A percentile compares a stretch with the other conserved stretches of the same genome.
Evolutionary conservation across 2,113 vertebrate species (phyloP).

Genomic region (Zootoca vivipara): DNA sequence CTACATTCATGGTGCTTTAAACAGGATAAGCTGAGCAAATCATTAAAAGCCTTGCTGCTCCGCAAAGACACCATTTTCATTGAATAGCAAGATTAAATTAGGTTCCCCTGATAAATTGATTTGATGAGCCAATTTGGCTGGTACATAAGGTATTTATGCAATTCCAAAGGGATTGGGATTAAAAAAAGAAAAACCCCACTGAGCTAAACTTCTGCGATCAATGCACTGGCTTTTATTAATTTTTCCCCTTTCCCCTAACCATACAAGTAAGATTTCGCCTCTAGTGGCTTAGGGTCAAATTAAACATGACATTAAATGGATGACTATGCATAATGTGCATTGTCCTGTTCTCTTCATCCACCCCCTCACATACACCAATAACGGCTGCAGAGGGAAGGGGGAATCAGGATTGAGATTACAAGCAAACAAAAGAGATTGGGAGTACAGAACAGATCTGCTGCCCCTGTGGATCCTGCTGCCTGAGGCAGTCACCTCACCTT

Average conservation of each 20-base stretch:
- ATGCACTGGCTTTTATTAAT: neutral
- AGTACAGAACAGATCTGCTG: neutral
- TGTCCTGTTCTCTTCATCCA: neutral
- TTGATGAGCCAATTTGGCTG: slow-evolving; percentile 53
- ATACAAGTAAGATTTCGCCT: neutral
- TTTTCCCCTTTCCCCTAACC: neutral
- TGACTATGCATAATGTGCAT: neutral
- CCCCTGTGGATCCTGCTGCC: too few species aligned
- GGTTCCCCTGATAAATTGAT: slow-evolving; percentile 55
- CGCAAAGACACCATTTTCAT: slow-evolving; percentile 42
- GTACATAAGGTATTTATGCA: slow-evolving; percentile 6
- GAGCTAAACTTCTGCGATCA: neutral
- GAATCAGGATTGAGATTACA: too few species aligned
- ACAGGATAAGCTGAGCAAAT: slow-evolving; percentile 58
- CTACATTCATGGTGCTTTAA: slow-evolving; percentile 47
- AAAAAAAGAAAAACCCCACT: neutral
- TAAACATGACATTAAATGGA: neutral
- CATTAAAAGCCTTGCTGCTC: slow-evolving; percentile 35
- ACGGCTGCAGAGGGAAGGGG: neutral
- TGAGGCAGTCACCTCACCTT: too few species aligned
- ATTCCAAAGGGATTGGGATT: neutral
- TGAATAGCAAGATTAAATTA: slow-evolving; percentile 57
- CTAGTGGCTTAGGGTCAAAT: neutral
- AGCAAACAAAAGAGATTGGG: neutral
- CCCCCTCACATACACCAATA: neutral